Evolutionary conservation across 2,113 vertebrate genomes (phyloP).

Genomic region (Ciconia stormi): DNA sequence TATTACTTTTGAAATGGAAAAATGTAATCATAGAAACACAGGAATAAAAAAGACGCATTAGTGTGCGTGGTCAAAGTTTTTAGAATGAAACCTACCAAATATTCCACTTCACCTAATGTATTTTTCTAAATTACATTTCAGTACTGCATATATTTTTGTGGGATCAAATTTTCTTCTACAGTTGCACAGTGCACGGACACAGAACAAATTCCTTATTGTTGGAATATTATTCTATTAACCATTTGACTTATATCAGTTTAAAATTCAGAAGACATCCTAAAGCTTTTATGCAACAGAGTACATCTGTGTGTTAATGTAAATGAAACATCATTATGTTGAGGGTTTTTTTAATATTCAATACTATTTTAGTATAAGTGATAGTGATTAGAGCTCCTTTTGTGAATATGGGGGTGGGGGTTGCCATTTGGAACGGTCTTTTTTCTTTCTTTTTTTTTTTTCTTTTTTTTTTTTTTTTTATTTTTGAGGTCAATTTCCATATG

Average conservation of each 20-base stretch:
- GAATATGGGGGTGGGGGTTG: slow-evolving; percentile 78
- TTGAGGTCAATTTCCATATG: too few species aligned
- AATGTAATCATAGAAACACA: neutral
- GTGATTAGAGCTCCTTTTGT: slow-evolving; percentile 89
- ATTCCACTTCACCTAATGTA: slow-evolving; percentile 38
- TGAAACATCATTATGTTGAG: slow-evolving; percentile 56
- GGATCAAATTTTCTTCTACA: slow-evolving; percentile 53
- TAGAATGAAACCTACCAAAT: slow-evolving; percentile 56
- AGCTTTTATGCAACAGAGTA: slow-evolving; percentile 19
- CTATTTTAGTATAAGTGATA: slow-evolving; percentile 22
- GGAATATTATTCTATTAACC: slow-evolving; percentile 51
- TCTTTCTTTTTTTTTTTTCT: slow-evolving; percentile 60
- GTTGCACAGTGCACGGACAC: slow-evolving; percentile 22
- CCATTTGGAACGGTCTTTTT: slow-evolving; percentile 86
- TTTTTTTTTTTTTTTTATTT: slow-evolving; percentile 34
- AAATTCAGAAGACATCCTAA: slow-evolving; percentile 53
- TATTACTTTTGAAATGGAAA: neutral
- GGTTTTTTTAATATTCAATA: neutral
- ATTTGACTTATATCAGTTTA: slow-evolving; percentile 33
- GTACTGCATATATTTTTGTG: slow-evolving; percentile 37
- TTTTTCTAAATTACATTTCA: slow-evolving; percentile 56
- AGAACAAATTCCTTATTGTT: slow-evolving; percentile 34
- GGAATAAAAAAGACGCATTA: neutral
- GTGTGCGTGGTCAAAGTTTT: neutral
- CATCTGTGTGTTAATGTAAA: slow-evolving; percentile 46